Base-by-base conservation (phyloP, 2,888 invertebrate genomes). In the Morpho achilles region DNA sequence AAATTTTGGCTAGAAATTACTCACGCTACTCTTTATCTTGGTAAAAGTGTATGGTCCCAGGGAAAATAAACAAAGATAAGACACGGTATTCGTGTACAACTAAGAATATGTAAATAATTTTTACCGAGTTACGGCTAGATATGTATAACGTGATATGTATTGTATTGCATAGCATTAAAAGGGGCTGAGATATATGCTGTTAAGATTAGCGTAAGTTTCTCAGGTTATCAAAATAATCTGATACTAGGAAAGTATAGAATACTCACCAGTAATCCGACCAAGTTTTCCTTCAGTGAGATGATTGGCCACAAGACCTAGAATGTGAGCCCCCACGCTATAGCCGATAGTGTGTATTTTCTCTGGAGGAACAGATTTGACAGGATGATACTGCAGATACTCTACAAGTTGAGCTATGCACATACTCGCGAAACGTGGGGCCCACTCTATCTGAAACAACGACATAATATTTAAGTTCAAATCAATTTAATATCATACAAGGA, bases 301-400 rank as follows among this genome's bases (percentile, higher is more conserved):
- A 78, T 97, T 97, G 44, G 96, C 95, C 0, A 96, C 94, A 48
- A 96, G 87, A 0, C 96, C 96, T 6, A 96, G 94, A 60, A 97
- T 96, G 73, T 97, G 96, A 0, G 96, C 96, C 1, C 96, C 96
- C 32, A 96, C 95, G 77, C 96, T 96, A 84, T 96, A 97, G 0
- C 97, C 97, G 58, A 97, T 94, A 1, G 96, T 92, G 77, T 97
- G 97, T 43, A 96, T 78, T 60, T 93, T 91, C 74, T 96, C 95
- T 0, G 96, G 95, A 40, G 90, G 92, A 0, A 95, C 93, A 0
- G 96, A 93, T 67, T 96, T 93, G 56, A 73, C 73, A 0, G 96
- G 96, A 84, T 96, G 96, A 58, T 93, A 92, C 59, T 94, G 94
- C 65, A 97, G 80, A 74, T 96, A 97, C 74, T 94, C 94, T 50